Percentiles rank a stretch among this genome's conserved stretches.
phyloP scores from a whole-genome alignment of 2,797 vertebrate species.

The Xenentodon cancila region DNA sequence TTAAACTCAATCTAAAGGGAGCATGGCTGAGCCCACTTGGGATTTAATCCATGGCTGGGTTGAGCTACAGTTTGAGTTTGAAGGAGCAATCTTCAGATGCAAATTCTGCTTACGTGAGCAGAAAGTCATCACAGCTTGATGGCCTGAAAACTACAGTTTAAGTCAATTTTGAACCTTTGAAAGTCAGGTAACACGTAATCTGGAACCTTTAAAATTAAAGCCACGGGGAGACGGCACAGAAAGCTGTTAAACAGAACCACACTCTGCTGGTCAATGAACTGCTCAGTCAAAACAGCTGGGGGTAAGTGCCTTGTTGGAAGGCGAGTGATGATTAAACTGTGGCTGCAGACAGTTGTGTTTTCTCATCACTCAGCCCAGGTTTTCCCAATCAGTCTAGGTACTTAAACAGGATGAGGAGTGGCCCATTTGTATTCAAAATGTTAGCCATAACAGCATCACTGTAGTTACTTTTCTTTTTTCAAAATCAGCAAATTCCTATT shows the following conservation, averaged over 20 bases:
- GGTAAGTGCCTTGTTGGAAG: slow-evolving; percentile 53
- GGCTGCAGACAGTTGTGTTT: slow-evolving; percentile 34
- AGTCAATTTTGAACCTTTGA: too few relatives aligned
- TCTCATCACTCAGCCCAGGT: slow-evolving; percentile 18
- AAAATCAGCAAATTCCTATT: too few relatives aligned
- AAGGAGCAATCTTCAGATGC: too few relatives aligned
- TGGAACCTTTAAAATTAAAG: not conserved
- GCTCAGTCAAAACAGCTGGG: slow-evolving; percentile 45
- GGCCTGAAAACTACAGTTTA: too few relatives aligned
- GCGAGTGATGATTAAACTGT: slow-evolving; percentile 35
- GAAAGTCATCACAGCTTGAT: too few relatives aligned
- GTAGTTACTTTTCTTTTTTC: not conserved
- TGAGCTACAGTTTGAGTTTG: too few relatives aligned
- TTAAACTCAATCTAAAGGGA: too few relatives aligned
- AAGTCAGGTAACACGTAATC: too few relatives aligned
- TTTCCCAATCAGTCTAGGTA: slow-evolving; percentile 23
- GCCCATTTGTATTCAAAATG: slow-evolving; percentile 38
- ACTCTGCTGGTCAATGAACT: slow-evolving; percentile 30
- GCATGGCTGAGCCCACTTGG: too few relatives aligned
- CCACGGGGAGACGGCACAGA: slow-evolving; percentile 3
- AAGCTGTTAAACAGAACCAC: slow-evolving; percentile 20
- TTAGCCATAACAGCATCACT: not conserved
- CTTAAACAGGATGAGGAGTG: slow-evolving; percentile 24
- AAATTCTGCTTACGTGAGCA: too few relatives aligned
- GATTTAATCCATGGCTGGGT: too few relatives aligned